phyloP scores from a whole-genome alignment of 2,113 vertebrate species.

The Anguilla japonica region DNA sequence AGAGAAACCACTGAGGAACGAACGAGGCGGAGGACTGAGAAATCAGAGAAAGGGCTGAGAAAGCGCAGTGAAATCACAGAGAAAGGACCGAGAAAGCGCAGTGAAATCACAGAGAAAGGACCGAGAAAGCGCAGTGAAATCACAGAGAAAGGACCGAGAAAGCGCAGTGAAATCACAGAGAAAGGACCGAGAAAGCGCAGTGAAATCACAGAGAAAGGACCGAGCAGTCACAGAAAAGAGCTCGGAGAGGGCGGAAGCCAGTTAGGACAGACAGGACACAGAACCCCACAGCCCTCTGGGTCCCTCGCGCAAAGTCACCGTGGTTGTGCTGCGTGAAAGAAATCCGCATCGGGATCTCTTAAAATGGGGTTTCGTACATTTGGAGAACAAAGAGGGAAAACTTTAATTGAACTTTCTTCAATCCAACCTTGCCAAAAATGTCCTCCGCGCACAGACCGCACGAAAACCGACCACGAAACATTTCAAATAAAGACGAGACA shows the following conservation, averaged over 20 bases:
- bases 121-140: neutral
- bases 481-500: slow-evolving; percentile 17
- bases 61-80: neutral
- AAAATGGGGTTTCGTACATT: neutral
- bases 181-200: neutral
- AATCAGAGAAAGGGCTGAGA: neutral
- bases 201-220: neutral
- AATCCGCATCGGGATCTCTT: neutral
- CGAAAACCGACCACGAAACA: slow-evolving; percentile 30
- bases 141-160: neutral
- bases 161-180: neutral
- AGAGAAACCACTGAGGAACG: neutral
- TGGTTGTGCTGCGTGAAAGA: neutral
- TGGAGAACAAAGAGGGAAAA: neutral
- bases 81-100: neutral
- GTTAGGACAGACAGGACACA: neutral
- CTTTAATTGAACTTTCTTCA: neutral
- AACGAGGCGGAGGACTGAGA: neutral
- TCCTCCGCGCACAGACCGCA: slow-evolving; percentile 18
- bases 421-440: slow-evolving; percentile 18
- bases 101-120: neutral
- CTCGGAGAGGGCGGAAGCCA: neutral
- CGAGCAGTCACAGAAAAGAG: neutral
- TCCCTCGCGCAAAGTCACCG: neutral
- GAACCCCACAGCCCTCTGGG: neutral